Evolutionary conservation across 1,140 invertebrate genomes (phyloP).

Genomic region (Dreissena polymorpha): DNA sequence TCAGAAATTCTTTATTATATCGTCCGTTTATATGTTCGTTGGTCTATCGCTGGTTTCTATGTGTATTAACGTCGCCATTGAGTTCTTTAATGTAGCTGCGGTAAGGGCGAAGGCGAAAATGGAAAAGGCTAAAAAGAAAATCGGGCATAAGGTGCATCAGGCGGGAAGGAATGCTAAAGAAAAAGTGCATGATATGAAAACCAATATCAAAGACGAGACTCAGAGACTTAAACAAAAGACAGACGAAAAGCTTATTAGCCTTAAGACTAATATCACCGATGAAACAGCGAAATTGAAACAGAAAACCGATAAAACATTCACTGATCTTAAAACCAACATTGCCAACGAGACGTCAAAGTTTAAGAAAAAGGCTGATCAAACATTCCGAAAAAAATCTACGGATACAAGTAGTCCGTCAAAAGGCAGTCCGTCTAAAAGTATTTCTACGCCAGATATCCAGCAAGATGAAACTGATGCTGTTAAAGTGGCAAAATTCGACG

Average conservation of each 20-base stretch:
- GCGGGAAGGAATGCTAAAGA: slow-evolving; percentile 38
- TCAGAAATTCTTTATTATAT: slow-evolving; percentile 92
- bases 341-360: slow-evolving; percentile 43
- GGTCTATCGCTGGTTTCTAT: slow-evolving; percentile 94
- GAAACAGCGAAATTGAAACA: slow-evolving; percentile 32
- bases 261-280: slow-evolving; percentile 26
- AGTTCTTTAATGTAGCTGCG: slow-evolving; percentile 49
- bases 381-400: slow-evolving; percentile 7
- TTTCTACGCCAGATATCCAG: no score
- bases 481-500: no score
- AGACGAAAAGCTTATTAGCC: slow-evolving; percentile 22
- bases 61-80: slow-evolving; percentile 95
- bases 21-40: slow-evolving; percentile 96
- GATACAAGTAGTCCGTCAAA: no score
- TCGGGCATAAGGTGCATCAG: slow-evolving; percentile 36
- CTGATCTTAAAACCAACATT: slow-evolving; percentile 39
- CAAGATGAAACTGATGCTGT: no score
- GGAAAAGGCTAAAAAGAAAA: slow-evolving; percentile 33
- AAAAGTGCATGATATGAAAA: slow-evolving; percentile 79
- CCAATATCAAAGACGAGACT: slow-evolving; percentile 34
- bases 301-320: slow-evolving; percentile 79
- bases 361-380: slow-evolving; percentile 39
- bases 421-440: no score
- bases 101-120: slow-evolving; percentile 43
- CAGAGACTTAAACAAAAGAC: slow-evolving; percentile 37